Percentiles rank a stretch among this genome's conserved stretches.
Conservation (phyloP, 1,140 invertebrate genomes). For the Drosophila yakuba region DNA sequence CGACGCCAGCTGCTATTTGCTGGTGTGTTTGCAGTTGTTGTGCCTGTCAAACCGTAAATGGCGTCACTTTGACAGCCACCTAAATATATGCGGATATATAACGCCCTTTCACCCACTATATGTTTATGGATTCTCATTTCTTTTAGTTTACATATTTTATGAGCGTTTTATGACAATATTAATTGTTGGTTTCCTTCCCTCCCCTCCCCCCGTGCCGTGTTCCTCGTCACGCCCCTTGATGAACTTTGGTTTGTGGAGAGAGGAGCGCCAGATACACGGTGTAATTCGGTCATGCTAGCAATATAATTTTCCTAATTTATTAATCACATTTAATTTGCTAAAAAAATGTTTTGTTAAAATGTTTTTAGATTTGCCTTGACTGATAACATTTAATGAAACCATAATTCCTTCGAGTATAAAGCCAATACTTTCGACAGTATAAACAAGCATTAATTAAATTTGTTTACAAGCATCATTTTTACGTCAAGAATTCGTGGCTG, state of each 20-base stretch:
- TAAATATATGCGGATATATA: neutral
- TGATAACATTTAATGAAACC: neutral
- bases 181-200: constrained; percentile 24
- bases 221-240: constrained; percentile 40
- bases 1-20: constrained; percentile 14
- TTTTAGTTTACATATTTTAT: constrained; percentile 65
- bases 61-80: constrained; percentile 55
- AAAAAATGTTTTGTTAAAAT: too few species aligned
- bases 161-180: constrained; percentile 55
- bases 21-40: constrained; percentile 32
- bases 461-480: neutral
- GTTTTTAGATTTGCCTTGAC: neutral
- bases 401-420: constrained; percentile 9
- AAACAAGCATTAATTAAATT: constrained; percentile 30
- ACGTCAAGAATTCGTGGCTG: constrained; percentile 19
- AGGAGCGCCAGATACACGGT: neutral
- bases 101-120: constrained; percentile 8
- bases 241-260: constrained; percentile 13
- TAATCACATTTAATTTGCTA: too few species aligned
- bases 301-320: too few species aligned
- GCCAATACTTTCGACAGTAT: constrained; percentile 27
- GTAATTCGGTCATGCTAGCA: too few species aligned
- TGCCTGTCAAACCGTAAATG: constrained; percentile 54
- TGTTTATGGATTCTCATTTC: constrained; percentile 46
- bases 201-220: constrained; percentile 7